Percentiles rank a stretch among this genome's conserved stretches.
These are phyloP conservation scores for Ooceraea biroi DNA, from an alignment of 1,140 invertebrate genomes.

Conservation along the genomic window DNA sequence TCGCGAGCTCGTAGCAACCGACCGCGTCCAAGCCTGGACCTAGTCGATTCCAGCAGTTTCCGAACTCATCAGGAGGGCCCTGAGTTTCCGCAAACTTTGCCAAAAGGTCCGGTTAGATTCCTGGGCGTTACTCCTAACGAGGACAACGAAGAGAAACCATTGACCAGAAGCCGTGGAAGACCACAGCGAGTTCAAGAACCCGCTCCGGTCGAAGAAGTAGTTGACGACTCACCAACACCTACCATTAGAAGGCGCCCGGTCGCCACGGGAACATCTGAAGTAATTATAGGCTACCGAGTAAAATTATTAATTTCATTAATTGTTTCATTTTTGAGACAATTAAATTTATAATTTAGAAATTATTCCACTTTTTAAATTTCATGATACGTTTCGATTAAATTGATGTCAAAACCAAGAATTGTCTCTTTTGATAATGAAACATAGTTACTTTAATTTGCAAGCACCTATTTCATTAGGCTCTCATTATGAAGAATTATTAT, in stretches of 20 bases:
- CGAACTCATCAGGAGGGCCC: constrained; percentile 90
- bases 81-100: constrained; percentile 85
- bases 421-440: too few relatives aligned
- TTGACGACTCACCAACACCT: constrained; percentile 69
- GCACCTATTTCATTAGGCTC: too few relatives aligned
- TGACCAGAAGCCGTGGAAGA: constrained; percentile 73
- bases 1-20: constrained; percentile 87
- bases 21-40: constrained; percentile 90
- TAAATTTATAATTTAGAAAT: background rate
- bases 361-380: too few relatives aligned
- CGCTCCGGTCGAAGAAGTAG: constrained; percentile 74
- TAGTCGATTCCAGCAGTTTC: constrained; percentile 93
- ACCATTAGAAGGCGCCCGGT: constrained; percentile 76
- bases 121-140: constrained; percentile 88
- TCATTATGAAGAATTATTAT: too few relatives aligned
- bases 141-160: constrained; percentile 81
- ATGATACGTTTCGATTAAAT: too few relatives aligned
- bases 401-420: too few relatives aligned
- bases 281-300: constrained; percentile 66
- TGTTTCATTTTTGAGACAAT: background rate
- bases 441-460: too few relatives aligned
- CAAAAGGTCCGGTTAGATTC: constrained; percentile 87
- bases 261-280: constrained; percentile 66
- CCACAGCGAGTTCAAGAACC: constrained; percentile 79
- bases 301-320: background rate